phyloP scores from a whole-genome alignment of 23 tunicate genomes.

The Trididemnum miniatum region DNA sequence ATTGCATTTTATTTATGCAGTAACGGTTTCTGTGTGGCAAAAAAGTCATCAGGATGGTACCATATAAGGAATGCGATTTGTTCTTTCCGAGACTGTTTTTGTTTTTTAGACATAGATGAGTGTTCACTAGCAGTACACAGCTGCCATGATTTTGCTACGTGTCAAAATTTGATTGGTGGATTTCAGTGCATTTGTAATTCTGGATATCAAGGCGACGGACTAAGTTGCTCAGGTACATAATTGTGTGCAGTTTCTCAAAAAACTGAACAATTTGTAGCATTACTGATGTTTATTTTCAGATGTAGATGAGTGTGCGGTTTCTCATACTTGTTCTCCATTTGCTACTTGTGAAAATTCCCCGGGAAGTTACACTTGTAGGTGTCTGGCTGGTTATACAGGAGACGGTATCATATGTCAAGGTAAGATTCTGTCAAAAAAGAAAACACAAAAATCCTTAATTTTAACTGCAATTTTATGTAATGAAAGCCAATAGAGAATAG shows the following conservation, averaged over 20 bases:
- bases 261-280: too few species aligned
- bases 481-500: too few species aligned
- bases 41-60: too few species aligned
- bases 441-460: too few species aligned
- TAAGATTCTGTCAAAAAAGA: too few species aligned
- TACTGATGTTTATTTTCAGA: too few species aligned
- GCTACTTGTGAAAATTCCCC: constrained; percentile 31
- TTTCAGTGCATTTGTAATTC: constrained; percentile 36
- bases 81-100: too few species aligned
- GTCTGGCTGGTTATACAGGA: constrained; percentile 40
- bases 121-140: constrained; percentile 18
- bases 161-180: constrained; percentile 41
- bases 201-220: constrained; percentile 24
- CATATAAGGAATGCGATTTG: too few species aligned
- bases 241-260: too few species aligned
- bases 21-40: too few species aligned
- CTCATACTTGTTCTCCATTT: constrained; percentile 11
- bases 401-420: constrained; percentile 38
- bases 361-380: constrained; percentile 32
- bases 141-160: constrained; percentile 34
- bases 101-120: constrained; percentile 39
- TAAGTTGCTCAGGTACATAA: constrained; percentile 4
- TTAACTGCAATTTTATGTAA: too few species aligned
- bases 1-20: too few species aligned
- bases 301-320: constrained; percentile 35